phyloP scores from a whole-genome alignment of 2,113 vertebrate genomes.

The Rhinichthys klamathensis region DNA sequence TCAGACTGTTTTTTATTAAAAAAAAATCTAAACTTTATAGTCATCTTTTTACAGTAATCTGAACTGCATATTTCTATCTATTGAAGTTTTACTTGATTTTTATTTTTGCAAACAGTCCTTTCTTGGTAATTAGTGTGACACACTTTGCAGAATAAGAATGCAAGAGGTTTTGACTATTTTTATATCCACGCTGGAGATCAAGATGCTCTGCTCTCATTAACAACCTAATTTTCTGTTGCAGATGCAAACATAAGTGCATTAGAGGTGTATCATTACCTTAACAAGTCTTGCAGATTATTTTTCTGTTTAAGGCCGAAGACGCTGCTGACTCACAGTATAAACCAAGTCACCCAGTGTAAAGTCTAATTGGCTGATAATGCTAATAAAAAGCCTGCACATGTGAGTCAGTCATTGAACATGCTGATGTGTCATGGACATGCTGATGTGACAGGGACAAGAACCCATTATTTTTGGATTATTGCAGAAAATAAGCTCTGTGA shows the following conservation, averaged over 20 bases:
- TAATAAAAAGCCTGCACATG: not conserved
- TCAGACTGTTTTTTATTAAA: too few relatives aligned
- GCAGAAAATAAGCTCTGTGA: too few relatives aligned
- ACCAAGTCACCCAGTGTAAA: constrained; percentile 2
- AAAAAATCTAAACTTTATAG: too few relatives aligned
- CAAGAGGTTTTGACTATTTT: constrained; percentile 27
- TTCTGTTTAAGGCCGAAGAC: not conserved
- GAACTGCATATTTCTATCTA: not conserved
- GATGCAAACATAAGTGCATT: constrained; percentile 8
- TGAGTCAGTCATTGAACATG: too few relatives aligned
- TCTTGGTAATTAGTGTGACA: constrained; percentile 16
- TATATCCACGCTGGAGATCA: not conserved
- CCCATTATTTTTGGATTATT: too few relatives aligned
- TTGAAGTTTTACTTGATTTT: not conserved
- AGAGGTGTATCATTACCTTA: constrained; percentile 19
- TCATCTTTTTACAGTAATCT: not conserved
- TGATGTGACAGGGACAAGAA: too few relatives aligned
- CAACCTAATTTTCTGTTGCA: constrained; percentile 23
- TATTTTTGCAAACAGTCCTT: not conserved
- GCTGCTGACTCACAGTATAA: not conserved
- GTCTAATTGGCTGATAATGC: constrained; percentile 20
- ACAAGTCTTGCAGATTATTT: not conserved
- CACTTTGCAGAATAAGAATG: not conserved
- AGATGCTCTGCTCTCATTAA: constrained; percentile 23
- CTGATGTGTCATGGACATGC: too few relatives aligned